Evolutionary conservation across 2,113 vertebrate species (phyloP), one percentile per base, ranked within the genome.

Genomic region (Poicephalus gulielmi): DNA sequence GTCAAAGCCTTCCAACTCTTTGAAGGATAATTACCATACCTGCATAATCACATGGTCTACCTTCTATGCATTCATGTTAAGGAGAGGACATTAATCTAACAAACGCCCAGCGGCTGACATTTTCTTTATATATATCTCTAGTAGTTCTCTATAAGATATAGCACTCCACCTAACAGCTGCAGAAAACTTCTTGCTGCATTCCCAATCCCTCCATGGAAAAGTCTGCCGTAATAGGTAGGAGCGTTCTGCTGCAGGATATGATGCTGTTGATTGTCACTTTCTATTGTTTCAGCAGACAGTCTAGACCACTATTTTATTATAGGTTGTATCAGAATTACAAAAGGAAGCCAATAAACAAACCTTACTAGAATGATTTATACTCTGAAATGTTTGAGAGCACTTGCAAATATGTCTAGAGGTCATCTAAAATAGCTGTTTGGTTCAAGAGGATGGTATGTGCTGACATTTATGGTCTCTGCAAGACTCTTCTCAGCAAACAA

Each of bases 11-110:
- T 96, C 86, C 91, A 95, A 70, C 92, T 74, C 95, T 94, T 96
- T 96, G 96, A 97, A 96, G 78, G 74, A 88, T 96, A 97, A 96
- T 97, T 96, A 94, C 95, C 91, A 95, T 95, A 96, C 92, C 95
- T 96, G 94, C 92, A 89, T 92, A 95, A 96, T 92, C 95, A 94
- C 92, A 89, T 94, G 92, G 86, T 79, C 95, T 96, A 30, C 62
- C 80, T 84, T 95, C 91, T 77, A 85, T 92, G 59, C 59, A 84
- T 67, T 96, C 92, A 52, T 85, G 86, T 89, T 91, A 67, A 86
- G 86, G 70, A 85, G 95, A 97, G 92, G 92, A 92, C 95, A 96
- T 96, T 91, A 96, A 95, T 96, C 86, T 96, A 95, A 80, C 91
- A 94, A 92, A 96, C 37, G 24, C 88, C 91, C 86, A 95, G 92